These are phyloP conservation scores for Beaufortia kweichowensis DNA, from an alignment of 2,113 vertebrate species.

Conservation along the genomic window DNA sequence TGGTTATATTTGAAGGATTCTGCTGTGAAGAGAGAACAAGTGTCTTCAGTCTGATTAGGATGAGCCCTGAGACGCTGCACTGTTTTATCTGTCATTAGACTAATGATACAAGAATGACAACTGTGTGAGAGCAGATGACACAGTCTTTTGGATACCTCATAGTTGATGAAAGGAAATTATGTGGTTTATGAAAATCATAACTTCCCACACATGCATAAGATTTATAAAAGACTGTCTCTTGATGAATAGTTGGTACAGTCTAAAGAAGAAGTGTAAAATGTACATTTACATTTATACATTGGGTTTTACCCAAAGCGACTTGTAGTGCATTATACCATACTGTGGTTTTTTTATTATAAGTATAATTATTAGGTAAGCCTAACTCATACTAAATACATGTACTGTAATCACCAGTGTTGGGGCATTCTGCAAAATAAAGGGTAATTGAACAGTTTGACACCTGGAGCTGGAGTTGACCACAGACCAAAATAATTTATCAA, in stretches of 20 bases:
- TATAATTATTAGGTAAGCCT: too few relatives aligned
- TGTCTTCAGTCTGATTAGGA: constrained; percentile 6
- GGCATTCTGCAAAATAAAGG: too few relatives aligned
- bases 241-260: background rate
- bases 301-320: too few relatives aligned
- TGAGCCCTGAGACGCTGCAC: background rate
- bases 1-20: background rate
- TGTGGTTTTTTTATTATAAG: too few relatives aligned
- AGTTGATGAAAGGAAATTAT: constrained; percentile 30
- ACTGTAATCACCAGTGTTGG: too few relatives aligned
- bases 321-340: too few relatives aligned
- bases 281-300: too few relatives aligned
- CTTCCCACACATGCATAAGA: constrained; percentile 40
- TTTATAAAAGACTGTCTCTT: constrained; percentile 6
- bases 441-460: too few relatives aligned
- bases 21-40: background rate
- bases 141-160: background rate
- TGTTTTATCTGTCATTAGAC: constrained; percentile 43
- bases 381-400: too few relatives aligned
- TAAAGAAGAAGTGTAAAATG: too few relatives aligned
- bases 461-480: too few relatives aligned
- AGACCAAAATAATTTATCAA: background rate
- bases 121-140: constrained; percentile 21
- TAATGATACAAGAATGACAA: constrained; percentile 32
- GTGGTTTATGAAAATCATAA: constrained; percentile 13